Evolutionary conservation across 2,888 invertebrate species (phyloP), one percentile per base, ranked within the genome.

Genomic region (Terebella lapidaria): DNA sequence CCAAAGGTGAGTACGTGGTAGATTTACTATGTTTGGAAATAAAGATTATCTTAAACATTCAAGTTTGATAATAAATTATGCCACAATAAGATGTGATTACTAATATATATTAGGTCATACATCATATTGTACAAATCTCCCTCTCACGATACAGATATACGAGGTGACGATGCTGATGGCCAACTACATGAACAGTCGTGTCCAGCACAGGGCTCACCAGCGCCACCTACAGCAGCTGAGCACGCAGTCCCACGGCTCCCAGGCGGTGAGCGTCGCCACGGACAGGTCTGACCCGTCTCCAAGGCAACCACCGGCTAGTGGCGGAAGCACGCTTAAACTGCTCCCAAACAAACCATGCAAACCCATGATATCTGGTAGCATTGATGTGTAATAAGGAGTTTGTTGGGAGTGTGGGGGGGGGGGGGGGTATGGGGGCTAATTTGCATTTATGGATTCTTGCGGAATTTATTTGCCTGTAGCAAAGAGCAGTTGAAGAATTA

Each of bases 131-230:
- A n/a, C n/a, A n/a, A n/a, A 25, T 15, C 56, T 49, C 2, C 1
- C 42, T 5, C 18, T 20, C 47, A 10, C 28, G 46, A 5, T 60
- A 2, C 70, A 77, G 72, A 77, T 81, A 15, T 68, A 80, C 54
- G 77, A 81, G 70, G 61, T 77, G 45, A 82, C 81, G 2, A 67
- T 77, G 49, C 73, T 81, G 54, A 73, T 82, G 52, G 81, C 81
- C 35, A 80, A 79, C 66, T 82, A 81, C 70, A 80, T 82, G 64
- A 78, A 77, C 61, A 56, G 59, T 45, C 54, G 51, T 28, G 55
- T 58, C 25, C 57, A 64, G 26, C 62, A 61, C 54, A 49, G 49
- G 56, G 30, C 57, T 15, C 42, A 27, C 28, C 24, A 57, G 49
- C 49, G 24, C 18, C 49, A 10, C 49, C 18, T 49, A 5, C 42